These are phyloP conservation scores for Podargus strigoides DNA, from an alignment of 2,797 vertebrate genomes.

Conservation along the genomic window DNA sequence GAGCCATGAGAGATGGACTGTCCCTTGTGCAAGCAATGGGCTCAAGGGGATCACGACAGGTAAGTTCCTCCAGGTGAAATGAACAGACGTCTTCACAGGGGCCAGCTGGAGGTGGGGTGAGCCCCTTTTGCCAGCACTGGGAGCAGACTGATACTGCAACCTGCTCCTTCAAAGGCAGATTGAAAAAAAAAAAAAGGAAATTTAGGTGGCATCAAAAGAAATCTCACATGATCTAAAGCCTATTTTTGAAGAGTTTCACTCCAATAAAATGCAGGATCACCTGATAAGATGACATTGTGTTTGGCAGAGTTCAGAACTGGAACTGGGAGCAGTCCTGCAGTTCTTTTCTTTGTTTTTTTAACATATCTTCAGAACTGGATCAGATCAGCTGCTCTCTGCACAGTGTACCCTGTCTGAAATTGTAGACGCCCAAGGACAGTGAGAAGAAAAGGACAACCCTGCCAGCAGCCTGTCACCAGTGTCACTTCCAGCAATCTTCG, in stretches of 20 bases:
- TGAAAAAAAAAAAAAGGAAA: too few species aligned
- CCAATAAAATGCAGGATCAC: background rate
- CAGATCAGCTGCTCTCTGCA: background rate
- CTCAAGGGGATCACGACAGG: accelerated
- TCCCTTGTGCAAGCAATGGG: background rate
- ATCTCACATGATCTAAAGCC: background rate
- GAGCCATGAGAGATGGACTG: background rate
- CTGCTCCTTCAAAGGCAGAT: background rate
- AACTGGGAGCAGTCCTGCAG: background rate
- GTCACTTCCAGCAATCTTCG: background rate
- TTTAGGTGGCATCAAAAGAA: background rate
- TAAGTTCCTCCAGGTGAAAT: background rate
- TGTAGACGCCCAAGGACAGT: background rate
- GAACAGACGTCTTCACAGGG: background rate
- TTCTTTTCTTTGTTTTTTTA: background rate
- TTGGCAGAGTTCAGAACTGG: background rate
- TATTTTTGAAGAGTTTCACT: background rate
- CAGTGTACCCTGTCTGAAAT: background rate
- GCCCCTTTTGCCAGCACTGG: background rate
- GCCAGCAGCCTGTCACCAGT: background rate
- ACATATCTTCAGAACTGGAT: background rate
- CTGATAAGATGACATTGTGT: background rate
- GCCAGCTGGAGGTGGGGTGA: background rate
- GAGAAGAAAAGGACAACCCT: background rate
- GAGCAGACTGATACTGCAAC: background rate